Evolutionary conservation across 2,113 vertebrate genomes (phyloP).

Genomic region (Bungarus multicinctus): DNA sequence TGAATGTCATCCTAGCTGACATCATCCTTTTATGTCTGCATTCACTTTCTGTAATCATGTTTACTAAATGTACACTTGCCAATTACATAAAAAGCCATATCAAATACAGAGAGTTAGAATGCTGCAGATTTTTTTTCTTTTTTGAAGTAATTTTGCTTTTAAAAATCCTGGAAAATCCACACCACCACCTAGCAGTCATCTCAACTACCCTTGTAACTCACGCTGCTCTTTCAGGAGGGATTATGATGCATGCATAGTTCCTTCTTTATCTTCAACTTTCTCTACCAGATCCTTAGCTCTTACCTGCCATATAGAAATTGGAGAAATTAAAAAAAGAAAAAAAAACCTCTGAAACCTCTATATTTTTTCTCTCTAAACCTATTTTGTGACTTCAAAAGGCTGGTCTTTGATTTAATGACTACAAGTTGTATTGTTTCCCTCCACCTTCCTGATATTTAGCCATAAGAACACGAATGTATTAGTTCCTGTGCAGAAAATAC

Average conservation of each 20-base stretch:
- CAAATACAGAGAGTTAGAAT: not conserved
- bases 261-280: not conserved
- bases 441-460: not conserved
- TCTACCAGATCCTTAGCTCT: not conserved
- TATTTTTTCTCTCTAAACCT: not conserved
- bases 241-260: not conserved
- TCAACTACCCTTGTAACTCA: not conserved
- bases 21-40: not conserved
- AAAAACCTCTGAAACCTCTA: not conserved
- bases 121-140: no score
- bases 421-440: not conserved
- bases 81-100: not conserved
- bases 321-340: no score
- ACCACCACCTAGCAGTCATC: not conserved
- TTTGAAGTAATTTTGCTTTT: not conserved
- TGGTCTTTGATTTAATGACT: not conserved
- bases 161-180: not conserved
- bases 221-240: not conserved
- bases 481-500: not conserved
- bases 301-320: not conserved
- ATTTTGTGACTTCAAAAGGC: not conserved
- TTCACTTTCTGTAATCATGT: not conserved
- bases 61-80: not conserved
- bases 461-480: not conserved
- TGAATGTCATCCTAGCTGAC: not conserved